A percentile compares a stretch with the other conserved stretches of the same genome.
These are phyloP conservation scores for Drosophila setosimentum DNA, from an alignment of 2,888 invertebrate species.

Conservation along the genomic window DNA sequence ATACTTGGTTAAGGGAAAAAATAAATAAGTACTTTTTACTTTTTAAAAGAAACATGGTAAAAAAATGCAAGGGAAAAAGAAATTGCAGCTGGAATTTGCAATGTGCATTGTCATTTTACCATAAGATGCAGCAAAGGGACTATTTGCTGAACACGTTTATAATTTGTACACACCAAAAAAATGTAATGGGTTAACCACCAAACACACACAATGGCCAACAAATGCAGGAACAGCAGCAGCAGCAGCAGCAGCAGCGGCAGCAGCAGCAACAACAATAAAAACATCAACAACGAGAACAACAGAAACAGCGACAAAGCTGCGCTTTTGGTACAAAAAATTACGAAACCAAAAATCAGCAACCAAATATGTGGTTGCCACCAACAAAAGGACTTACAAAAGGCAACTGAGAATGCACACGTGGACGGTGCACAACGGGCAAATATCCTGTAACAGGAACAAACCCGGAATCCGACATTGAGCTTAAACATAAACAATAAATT, in stretches of 20 bases:
- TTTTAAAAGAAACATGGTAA: background rate
- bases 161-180: conserved; percentile 59
- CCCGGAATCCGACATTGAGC: background rate
- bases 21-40: background rate
- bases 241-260: too few species aligned
- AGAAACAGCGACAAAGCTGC: conserved; percentile 41
- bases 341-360: conserved; percentile 84
- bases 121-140: conserved; percentile 16
- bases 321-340: conserved; percentile 75
- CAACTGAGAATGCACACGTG: conserved; percentile 23
- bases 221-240: conserved; percentile 54
- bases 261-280: conserved; percentile 16
- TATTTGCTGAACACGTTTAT: conserved; percentile 56
- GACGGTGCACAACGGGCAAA: background rate
- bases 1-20: background rate
- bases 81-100: conserved; percentile 6
- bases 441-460: conserved; percentile 15
- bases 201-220: conserved; percentile 67
- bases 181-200: conserved; percentile 64
- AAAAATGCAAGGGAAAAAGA: background rate
- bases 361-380: conserved; percentile 78
- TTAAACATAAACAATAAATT: too few species aligned
- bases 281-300: conserved; percentile 27
- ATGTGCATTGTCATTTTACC: conserved; percentile 7
- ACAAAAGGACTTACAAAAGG: conserved; percentile 71